Conservation (phyloP, 2,888 invertebrate genomes). For the Digitonthophagus gazella region DNA sequence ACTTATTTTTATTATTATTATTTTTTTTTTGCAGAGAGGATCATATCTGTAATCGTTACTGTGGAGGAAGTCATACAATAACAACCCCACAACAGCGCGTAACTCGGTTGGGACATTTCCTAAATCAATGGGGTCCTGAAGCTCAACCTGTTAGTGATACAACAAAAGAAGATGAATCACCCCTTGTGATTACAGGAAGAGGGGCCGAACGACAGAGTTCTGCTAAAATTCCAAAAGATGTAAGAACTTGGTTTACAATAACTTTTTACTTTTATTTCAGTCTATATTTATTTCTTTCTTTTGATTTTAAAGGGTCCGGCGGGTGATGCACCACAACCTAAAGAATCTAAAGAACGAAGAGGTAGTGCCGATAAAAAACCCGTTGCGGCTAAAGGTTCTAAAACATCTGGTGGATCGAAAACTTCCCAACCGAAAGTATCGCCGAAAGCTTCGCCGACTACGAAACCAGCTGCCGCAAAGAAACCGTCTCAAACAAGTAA, state of each 20-base stretch:
- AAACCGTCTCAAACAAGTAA: conserved; percentile 14
- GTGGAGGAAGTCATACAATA: conserved; percentile 74
- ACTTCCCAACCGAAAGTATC: neutral
- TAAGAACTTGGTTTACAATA: too few species aligned
- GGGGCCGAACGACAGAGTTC: neutral
- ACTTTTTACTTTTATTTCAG: too few species aligned
- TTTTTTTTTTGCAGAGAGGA: conserved; percentile 39
- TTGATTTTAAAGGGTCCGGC: neutral
- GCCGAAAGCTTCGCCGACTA: neutral
- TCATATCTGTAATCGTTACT: conserved; percentile 69
- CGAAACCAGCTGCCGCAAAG: neutral
- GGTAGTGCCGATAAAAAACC: neutral
- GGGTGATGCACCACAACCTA: neutral
- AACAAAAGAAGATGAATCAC: neutral
- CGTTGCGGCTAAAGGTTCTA: neutral
- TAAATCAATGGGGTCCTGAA: conserved; percentile 66
- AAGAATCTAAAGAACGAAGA: neutral
- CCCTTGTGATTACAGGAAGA: neutral
- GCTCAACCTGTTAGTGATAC: conserved; percentile 20
- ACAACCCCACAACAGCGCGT: conserved; percentile 71
- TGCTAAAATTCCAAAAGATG: too few species aligned
- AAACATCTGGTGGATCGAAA: conserved; percentile 2
- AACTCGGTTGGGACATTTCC: conserved; percentile 63
- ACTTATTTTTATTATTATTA: neutral
- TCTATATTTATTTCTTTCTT: neutral